Evolutionary conservation across 2,113 vertebrate genomes (phyloP), one percentile per base, ranked within the genome.

Genomic region (Xenopus laevis): DNA sequence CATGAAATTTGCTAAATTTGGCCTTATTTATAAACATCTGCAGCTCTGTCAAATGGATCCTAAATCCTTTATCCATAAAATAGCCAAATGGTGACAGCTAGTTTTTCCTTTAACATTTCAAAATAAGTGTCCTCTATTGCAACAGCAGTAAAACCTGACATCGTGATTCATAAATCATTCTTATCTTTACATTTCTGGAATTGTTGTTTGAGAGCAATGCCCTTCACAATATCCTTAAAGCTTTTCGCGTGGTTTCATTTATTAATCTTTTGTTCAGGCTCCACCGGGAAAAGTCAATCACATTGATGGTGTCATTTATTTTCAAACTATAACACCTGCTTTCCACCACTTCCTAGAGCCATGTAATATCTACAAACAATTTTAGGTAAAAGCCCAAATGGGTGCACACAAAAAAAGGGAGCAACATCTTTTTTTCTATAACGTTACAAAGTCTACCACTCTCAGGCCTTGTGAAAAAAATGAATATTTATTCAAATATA

Each of bases 101-200:
- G 15, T 58, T 58, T 58, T 58, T 18, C 15, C 47, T 58, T 16
- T 10, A 40, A 58, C 55, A 58, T 58, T 18, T 18, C 55, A 58
- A 58, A 58, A 58, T 18, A 58, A 58, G 55, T 16, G 17, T 61
- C 13, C 10, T 15, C 18, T 61, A 23, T 61, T 61, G 59, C 59
- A 61, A 61, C 18, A 27, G 18, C 59, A 27, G 21, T 61, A 61
- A 61, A 61, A 61, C 18, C 59, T 11, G 17, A 61, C 59, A 27
- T 30, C 23, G 59, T 61, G 20, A 7, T 27, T 61, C 59, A 61
- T 61, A 27, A 61, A 61, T 61, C 59, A 61, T 61, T 20, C 21
- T 61, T 61, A 61, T 61, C 59, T 23, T 61, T 61, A 27, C 59
- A 61, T 61, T 61, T 23, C 59, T 61, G 59, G 21, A 61, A 13